These are phyloP conservation scores for Bergia sp. DNA, from an alignment of 92 coral and sea anemone genomes.

Conservation along the genomic window DNA sequence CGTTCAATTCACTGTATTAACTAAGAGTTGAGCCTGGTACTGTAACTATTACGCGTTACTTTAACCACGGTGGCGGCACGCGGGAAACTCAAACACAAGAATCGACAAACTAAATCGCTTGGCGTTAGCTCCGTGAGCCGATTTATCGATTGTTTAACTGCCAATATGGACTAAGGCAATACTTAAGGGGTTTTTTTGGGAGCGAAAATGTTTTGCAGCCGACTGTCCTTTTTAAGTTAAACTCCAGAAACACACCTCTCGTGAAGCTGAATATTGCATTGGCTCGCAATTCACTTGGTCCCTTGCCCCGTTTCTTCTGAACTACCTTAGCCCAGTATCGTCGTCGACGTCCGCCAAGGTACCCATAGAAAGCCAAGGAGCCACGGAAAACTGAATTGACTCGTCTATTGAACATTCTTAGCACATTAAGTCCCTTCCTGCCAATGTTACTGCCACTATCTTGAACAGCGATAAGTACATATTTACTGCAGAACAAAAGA, in stretches of 20 bases:
- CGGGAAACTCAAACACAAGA: too few relatives aligned
- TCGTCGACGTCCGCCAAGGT: conserved; percentile 24
- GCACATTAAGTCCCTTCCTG: conserved; percentile 46
- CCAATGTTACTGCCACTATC: conserved; percentile 46
- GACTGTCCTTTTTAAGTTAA: too few relatives aligned
- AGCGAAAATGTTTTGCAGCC: too few relatives aligned
- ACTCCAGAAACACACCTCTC: background rate
- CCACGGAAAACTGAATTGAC: conserved; percentile 16
- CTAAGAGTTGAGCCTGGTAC: too few relatives aligned
- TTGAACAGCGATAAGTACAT: conserved; percentile 57
- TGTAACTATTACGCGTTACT: too few relatives aligned
- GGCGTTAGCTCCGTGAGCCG: too few relatives aligned
- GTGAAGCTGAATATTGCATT: background rate
- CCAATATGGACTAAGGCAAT: too few relatives aligned
- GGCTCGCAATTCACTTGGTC: conserved; percentile 40
- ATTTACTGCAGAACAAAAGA: conserved; percentile 9
- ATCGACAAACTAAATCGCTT: too few relatives aligned
- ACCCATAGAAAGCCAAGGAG: conserved; percentile 28
- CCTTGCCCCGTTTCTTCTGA: conserved; percentile 16
- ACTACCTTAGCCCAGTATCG: conserved; percentile 37
- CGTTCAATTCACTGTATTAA: too few relatives aligned
- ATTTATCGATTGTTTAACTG: too few relatives aligned
- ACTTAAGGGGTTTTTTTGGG: too few relatives aligned
- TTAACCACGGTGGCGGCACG: too few relatives aligned
- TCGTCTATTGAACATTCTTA: conserved; percentile 27